Evolutionary conservation across 2,113 vertebrate genomes (phyloP), one percentile per base, ranked within the genome.

Genomic region (Petromus typicus): DNA sequence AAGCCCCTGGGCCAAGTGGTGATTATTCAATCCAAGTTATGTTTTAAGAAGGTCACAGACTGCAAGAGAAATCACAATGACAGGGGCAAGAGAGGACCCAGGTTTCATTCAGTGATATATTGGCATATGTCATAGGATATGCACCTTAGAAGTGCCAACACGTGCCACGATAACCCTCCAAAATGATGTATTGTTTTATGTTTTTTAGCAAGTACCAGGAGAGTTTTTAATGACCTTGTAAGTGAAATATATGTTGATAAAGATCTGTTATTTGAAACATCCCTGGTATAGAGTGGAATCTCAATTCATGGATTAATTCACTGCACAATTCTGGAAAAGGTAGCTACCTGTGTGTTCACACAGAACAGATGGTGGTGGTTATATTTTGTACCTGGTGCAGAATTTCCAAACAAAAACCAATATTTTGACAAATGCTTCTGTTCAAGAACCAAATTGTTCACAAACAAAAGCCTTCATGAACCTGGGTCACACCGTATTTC

Each of bases 1-100:
- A 45, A 22, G 3, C 3, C 7, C 22, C 14, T 43, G 25, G 34
- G 8, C 0, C 16, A 0, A 20, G 17, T 27, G 0, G 32, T 64
- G 66, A 27, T 48, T 20, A 34, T 12, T 14, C 5, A 7, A 48
- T 56, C 27, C 11, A 56, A 17, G n/a, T n/a, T n/a, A n/a, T 32
- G 34, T 67, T 83, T 45, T 45, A 85, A 91, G 75, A n/a, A 64
- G 59, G 30, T 91, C 23, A 54, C 17, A 81, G 5, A 5, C 30
- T 71, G 3, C 27, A 48, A 8, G 22, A 14, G 11, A 57, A 45
- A 76, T 3, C 9, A 4, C 18, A 86, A 93, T 37, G 7, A 54
- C 30, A 51, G 3, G 9, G 25, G 2, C 4, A 56, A 57, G n/a
- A n/a, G 9, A 20, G 2, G 43, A 80, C 20, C 13, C 59, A 0